Percentiles rank a stretch among this genome's conserved stretches.
These are phyloP conservation scores for Euproctis similis DNA, from an alignment of 2,888 invertebrate species.

Conservation along the genomic window DNA sequence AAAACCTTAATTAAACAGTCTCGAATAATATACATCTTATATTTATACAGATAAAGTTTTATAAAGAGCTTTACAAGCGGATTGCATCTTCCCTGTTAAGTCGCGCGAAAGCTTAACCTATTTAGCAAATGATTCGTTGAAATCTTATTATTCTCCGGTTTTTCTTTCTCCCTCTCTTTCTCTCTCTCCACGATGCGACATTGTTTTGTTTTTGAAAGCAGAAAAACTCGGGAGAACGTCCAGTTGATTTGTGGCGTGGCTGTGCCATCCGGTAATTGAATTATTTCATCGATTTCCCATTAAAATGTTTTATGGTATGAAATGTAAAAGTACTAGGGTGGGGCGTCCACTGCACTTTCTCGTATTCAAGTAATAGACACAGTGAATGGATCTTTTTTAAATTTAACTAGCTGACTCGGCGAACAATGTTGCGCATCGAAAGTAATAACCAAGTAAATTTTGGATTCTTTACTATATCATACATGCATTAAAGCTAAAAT, in stretches of 20 bases:
- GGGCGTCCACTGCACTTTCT: slow-evolving; percentile 38
- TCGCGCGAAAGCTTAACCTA: slow-evolving; percentile 40
- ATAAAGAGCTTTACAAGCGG: slow-evolving; percentile 19
- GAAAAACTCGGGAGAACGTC: slow-evolving; percentile 34
- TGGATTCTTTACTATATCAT: too few relatives aligned
- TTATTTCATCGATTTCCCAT: slow-evolving; percentile 75
- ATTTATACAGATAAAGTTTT: too few relatives aligned
- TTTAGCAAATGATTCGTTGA: slow-evolving; percentile 59
- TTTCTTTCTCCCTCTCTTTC: slow-evolving; percentile 38
- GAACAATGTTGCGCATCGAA: too few relatives aligned
- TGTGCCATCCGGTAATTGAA: slow-evolving; percentile 64
- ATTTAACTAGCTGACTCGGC: too few relatives aligned
- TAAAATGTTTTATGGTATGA: slow-evolving; percentile 73
- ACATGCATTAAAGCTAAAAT: too few relatives aligned
- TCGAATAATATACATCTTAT: too few relatives aligned
- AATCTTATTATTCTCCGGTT: slow-evolving; percentile 39
- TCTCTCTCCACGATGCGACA: slow-evolving; percentile 43
- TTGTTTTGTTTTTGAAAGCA: slow-evolving; percentile 49
- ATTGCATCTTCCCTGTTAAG: slow-evolving; percentile 20
- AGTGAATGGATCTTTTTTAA: too few relatives aligned
- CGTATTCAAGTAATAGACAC: slow-evolving; percentile 17
- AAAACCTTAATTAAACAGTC: too few relatives aligned
- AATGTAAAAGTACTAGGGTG: slow-evolving; percentile 64
- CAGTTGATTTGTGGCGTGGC: slow-evolving; percentile 54
- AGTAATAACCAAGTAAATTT: too few relatives aligned